Conservation (phyloP, 1,140 invertebrate genomes). For the Drosophila truncata region DNA sequence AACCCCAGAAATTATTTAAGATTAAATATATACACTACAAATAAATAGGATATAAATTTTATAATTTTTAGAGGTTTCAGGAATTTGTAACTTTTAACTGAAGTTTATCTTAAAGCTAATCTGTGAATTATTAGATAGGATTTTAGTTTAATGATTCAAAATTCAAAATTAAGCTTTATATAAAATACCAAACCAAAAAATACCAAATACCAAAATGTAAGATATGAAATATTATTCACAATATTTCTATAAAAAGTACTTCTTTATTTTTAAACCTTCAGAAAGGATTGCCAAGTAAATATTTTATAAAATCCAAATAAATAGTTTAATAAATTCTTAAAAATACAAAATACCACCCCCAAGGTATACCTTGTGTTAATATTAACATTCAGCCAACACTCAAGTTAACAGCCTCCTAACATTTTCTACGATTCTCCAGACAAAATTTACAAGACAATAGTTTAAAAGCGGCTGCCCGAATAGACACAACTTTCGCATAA, state of each 20-base stretch:
- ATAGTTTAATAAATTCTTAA: background rate
- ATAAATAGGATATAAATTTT: background rate
- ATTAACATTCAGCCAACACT: conserved; percentile 56
- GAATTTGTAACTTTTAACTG: background rate
- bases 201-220: background rate
- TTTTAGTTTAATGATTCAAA: background rate
- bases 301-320: background rate
- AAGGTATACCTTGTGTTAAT: conserved; percentile 8
- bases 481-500: conserved; percentile 44
- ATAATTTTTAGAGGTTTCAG: background rate
- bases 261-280: background rate
- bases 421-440: conserved; percentile 27
- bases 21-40: background rate
- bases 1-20: conserved; percentile 10
- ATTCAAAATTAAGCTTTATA: too few species aligned
- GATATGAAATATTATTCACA: background rate
- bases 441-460: conserved; percentile 45
- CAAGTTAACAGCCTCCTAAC: conserved; percentile 44
- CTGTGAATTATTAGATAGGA: background rate
- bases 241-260: background rate
- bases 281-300: background rate
- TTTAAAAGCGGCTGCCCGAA: conserved; percentile 13
- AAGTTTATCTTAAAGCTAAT: background rate
- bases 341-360: background rate
- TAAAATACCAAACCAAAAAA: background rate